Evolutionary conservation across 2,888 invertebrate species (phyloP), one percentile per base, ranked within the genome.

Genomic region (Lasioglossum lativentre): DNA sequence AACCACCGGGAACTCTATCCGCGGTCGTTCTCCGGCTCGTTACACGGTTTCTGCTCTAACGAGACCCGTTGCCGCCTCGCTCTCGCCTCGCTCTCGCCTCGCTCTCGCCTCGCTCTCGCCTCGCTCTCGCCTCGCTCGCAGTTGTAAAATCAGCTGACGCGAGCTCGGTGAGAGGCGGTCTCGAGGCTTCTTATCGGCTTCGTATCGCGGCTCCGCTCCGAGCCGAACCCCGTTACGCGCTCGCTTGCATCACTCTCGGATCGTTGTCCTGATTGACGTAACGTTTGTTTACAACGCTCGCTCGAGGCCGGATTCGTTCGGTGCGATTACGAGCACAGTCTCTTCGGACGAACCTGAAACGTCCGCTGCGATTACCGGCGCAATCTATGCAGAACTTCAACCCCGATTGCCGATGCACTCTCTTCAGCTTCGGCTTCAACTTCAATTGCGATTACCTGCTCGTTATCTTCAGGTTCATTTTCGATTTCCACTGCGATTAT

Each of bases 241-340:
- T 52, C 45, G 40, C 82, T 85, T 79, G 85, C 85, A 74, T 83
- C 83, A 76, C 73, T 52, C 63, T 72, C 42, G 84, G 84, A 84
- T 84, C 82, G 71, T 78, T 85, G 82, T 66, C 78, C 82, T 63
- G 83, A 75, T 79, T 79, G 83, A 83, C 85, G 83, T 78, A 84
- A 84, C 74, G 73, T 84, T 84, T 84, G 83, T 84, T 84, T 84
- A 84, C 83, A 73, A 38, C 76, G 75, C 16, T 59, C 34, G 81
- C 81, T 81, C 71, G 71, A 80, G 52, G 52, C 72, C 34, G 45
- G 75, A 80, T 66, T 75, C 72, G 71, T 38, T 47, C 47, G 1
- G 27, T 23, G 27, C n/a, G 76, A 68, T 47, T 34, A 19, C 23
- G 42, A 45, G 63, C 30, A 19, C 75, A 10, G 23, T 52, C 52